Conservation (phyloP, 1,140 invertebrate species). For the Nomia melanderi region DNA sequence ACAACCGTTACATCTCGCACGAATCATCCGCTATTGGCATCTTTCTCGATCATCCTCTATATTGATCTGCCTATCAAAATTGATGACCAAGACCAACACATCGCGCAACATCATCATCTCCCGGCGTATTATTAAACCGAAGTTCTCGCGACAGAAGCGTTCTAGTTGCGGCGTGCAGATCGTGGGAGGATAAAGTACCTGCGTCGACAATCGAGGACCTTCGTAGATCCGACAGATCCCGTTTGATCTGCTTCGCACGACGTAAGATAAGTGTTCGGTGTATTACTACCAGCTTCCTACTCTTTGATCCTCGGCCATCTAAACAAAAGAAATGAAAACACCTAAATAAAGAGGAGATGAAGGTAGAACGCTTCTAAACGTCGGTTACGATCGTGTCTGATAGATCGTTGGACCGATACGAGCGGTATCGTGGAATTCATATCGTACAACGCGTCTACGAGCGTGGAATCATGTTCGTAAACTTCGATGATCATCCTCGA, state of each 20-base stretch:
- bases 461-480: slow-evolving; percentile 12
- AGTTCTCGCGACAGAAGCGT: slow-evolving; percentile 46
- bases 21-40: neutral
- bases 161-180: slow-evolving; percentile 29
- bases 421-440: slow-evolving; percentile 39
- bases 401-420: slow-evolving; percentile 30
- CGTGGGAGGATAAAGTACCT: slow-evolving; percentile 37
- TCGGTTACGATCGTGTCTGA: slow-evolving; percentile 22
- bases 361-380: slow-evolving; percentile 38
- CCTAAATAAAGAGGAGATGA: neutral
- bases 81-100: neutral
- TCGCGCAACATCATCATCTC: too few species aligned
- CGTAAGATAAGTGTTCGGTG: slow-evolving; percentile 17
- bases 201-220: slow-evolving; percentile 25
- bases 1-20: too few species aligned
- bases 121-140: neutral
- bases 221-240: slow-evolving; percentile 16
- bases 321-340: slow-evolving; percentile 14
- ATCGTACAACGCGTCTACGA: slow-evolving; percentile 19
- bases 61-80: slow-evolving; percentile 7
- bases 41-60: slow-evolving; percentile 21
- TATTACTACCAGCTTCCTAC: slow-evolving; percentile 44
- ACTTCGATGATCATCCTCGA: slow-evolving; percentile 28
- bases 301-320: slow-evolving; percentile 22
- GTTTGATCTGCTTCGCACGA: neutral